A percentile compares a stretch with the other conserved stretches of the same genome.
Evolutionary conservation across 2,797 vertebrate species (phyloP).

Genomic region (Alca torda): DNA sequence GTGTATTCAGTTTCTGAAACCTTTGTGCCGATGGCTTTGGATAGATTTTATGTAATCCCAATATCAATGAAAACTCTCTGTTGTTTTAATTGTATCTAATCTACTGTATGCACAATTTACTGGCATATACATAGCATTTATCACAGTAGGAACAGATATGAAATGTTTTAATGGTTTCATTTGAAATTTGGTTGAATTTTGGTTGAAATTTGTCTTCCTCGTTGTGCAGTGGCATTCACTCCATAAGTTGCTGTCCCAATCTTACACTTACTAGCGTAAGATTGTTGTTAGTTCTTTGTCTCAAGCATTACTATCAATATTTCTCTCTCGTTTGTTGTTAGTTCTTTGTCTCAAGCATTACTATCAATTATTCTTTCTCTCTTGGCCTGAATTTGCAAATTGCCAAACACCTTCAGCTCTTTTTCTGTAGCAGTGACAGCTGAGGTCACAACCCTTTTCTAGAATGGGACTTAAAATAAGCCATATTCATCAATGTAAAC

Average conservation of each 20-base stretch:
- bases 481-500: not conserved
- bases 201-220: not conserved
- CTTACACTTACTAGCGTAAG: not conserved
- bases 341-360: not conserved
- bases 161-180: not conserved
- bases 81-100: not conserved
- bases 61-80: not conserved
- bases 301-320: not conserved
- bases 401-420: not conserved
- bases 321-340: not conserved
- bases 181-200: too few relatives aligned
- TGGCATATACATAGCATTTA: not conserved
- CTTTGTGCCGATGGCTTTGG: not conserved
- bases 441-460: not conserved
- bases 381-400: not conserved
- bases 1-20: not conserved
- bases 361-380: not conserved
- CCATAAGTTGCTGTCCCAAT: rapidly evolving
- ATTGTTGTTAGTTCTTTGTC: not conserved
- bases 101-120: not conserved
- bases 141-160: not conserved
- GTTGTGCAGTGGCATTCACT: not conserved
- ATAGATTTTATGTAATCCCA: not conserved
- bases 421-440: not conserved
- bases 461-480: not conserved